Conservation (phyloP, 2,888 invertebrate species). For the Diaphora mendica region DNA sequence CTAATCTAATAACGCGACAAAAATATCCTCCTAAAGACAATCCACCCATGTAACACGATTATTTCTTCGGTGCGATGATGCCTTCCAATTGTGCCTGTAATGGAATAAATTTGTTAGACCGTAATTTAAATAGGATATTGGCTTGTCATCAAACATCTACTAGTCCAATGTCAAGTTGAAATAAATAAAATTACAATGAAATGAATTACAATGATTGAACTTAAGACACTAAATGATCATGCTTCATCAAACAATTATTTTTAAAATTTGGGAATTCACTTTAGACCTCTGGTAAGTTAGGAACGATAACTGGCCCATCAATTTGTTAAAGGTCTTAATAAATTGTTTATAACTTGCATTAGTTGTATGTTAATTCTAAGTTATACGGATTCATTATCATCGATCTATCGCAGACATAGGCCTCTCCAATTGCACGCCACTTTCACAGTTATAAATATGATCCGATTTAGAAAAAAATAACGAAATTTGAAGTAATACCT, state of each 20-base stretch:
- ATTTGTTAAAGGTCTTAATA: too few relatives aligned
- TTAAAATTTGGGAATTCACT: too few relatives aligned
- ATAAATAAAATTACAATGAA: too few relatives aligned
- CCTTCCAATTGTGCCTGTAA: constrained; percentile 96
- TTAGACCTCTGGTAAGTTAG: too few relatives aligned
- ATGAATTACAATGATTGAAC: too few relatives aligned
- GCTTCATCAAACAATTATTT: too few relatives aligned
- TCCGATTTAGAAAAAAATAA: not conserved
- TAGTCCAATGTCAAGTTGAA: not conserved
- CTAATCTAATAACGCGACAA: constrained; percentile 44
- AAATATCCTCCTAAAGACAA: constrained; percentile 51
- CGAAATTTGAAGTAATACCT: not conserved
- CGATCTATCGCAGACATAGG: too few relatives aligned
- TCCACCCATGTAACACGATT: constrained; percentile 58
- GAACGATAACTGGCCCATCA: too few relatives aligned
- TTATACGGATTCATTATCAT: too few relatives aligned
- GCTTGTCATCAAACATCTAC: not conserved
- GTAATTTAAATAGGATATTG: not conserved
- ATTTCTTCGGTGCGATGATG: constrained; percentile 97
- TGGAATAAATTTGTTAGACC: constrained; percentile 18
- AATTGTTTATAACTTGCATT: not conserved
- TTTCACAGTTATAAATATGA: not conserved
- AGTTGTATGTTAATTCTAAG: not conserved
- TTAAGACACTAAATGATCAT: too few relatives aligned
- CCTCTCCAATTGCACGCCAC: too few relatives aligned